Conservation (phyloP, 2,797 vertebrate genomes). For the Pangasius macronema region DNA sequence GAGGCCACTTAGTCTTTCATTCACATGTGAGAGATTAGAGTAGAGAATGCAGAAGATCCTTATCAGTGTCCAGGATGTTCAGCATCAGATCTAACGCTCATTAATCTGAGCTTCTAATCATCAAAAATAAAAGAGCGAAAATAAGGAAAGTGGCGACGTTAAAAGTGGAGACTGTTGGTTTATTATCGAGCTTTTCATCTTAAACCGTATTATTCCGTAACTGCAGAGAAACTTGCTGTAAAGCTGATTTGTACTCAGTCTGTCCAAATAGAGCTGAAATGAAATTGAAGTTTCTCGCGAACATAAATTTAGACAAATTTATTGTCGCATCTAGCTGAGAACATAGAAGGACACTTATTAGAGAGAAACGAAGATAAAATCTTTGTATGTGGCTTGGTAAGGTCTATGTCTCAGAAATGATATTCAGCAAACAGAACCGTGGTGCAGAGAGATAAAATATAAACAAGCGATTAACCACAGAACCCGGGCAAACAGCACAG, state of each 20-base stretch:
- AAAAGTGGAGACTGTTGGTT: neutral
- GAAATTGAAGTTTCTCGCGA: neutral
- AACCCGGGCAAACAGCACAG: neutral
- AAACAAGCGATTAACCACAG: neutral
- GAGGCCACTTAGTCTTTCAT: neutral
- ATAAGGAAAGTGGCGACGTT: neutral
- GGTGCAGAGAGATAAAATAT: neutral
- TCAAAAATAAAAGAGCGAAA: neutral
- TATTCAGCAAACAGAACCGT: neutral
- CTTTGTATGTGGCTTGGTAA: neutral
- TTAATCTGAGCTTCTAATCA: neutral
- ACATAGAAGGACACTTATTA: too few species aligned
- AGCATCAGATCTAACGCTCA: neutral
- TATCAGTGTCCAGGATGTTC: neutral
- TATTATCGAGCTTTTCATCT: neutral
- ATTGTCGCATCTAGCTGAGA: too few species aligned
- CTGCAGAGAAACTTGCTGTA: neutral
- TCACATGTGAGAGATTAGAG: neutral
- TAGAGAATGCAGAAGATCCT: neutral
- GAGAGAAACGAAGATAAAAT: too few species aligned
- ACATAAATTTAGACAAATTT: too few species aligned
- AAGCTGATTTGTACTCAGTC: neutral
- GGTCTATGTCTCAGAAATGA: neutral
- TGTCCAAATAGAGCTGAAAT: neutral
- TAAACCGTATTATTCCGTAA: neutral